Conservation (phyloP, 1,140 invertebrate species). For the Amyelois transitella region DNA sequence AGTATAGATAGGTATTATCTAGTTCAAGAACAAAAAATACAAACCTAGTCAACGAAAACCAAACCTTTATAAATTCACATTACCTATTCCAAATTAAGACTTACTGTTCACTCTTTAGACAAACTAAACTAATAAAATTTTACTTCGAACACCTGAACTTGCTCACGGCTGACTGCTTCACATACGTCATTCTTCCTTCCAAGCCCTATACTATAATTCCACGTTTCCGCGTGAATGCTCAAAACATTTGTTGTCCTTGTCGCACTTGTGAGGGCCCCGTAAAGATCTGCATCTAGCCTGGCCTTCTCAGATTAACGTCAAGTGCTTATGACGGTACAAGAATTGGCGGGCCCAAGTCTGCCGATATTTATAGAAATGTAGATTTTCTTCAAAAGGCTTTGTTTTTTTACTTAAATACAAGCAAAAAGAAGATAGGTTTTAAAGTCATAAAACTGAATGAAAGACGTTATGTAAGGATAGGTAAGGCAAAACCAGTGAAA, state of each 20-base stretch:
- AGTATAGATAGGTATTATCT: too few relatives aligned
- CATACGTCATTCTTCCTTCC: constrained; percentile 50
- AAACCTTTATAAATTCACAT: too few relatives aligned
- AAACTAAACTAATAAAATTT: neutral
- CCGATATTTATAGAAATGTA: constrained; percentile 42
- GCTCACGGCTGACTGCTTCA: constrained; percentile 2
- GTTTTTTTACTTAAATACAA: too few relatives aligned
- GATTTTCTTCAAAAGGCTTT: too few relatives aligned
- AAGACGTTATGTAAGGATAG: too few relatives aligned
- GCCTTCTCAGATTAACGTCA: constrained; percentile 55
- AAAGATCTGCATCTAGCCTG: constrained; percentile 31
- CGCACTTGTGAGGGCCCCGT: constrained; percentile 29
- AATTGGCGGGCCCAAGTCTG: constrained; percentile 52
- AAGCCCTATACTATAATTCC: constrained; percentile 46
- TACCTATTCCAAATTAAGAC: neutral
- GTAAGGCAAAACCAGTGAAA: too few relatives aligned
- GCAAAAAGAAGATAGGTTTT: too few relatives aligned
- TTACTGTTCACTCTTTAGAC: neutral
- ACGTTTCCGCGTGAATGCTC: constrained; percentile 62
- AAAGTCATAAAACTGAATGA: too few relatives aligned
- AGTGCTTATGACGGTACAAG: constrained; percentile 54
- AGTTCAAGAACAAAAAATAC: too few relatives aligned
- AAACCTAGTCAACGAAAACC: too few relatives aligned
- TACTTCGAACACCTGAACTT: neutral
- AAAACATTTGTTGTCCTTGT: constrained; percentile 60